phyloP scores from a whole-genome alignment of 2,888 invertebrate species.

The Polyommatus iphigenia region DNA sequence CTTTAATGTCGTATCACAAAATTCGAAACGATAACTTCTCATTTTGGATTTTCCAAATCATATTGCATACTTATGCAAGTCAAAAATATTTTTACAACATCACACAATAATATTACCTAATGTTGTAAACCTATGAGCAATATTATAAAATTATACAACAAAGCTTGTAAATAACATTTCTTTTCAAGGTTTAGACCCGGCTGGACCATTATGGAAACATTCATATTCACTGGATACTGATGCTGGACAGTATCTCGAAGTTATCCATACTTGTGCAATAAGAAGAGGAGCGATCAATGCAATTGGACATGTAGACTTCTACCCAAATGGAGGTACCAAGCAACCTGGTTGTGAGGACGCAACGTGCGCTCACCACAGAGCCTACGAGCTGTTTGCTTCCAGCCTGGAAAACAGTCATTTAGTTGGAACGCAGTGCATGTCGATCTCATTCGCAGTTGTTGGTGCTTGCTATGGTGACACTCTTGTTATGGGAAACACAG shows the following conservation, averaged over 20 bases:
- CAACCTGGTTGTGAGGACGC: not conserved
- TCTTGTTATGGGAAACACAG: not conserved
- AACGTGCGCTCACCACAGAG: not conserved
- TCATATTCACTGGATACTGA: not conserved
- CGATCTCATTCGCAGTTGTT: not conserved
- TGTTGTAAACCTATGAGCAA: not conserved
- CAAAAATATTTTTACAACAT: not conserved
- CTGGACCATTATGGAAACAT: not conserved
- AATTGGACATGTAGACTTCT: not conserved
- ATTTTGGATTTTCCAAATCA: not conserved
- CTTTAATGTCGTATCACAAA: no score
- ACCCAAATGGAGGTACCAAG: not conserved
- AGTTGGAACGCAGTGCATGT: not conserved
- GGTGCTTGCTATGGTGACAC: not conserved
- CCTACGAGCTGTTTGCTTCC: not conserved
- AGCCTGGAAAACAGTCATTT: not conserved
- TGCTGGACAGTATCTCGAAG: not conserved
- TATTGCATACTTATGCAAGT: not conserved
- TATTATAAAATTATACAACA: not conserved
- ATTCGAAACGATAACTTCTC: no score
- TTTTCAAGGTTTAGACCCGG: not conserved
- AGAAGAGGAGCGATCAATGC: not conserved
- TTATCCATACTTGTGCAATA: not conserved
- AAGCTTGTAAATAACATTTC: constrained; percentile 45
- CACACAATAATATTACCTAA: not conserved